These are phyloP conservation scores for Meteorus sp. DNA, from an alignment of 1,140 invertebrate genomes.

Conservation along the genomic window DNA sequence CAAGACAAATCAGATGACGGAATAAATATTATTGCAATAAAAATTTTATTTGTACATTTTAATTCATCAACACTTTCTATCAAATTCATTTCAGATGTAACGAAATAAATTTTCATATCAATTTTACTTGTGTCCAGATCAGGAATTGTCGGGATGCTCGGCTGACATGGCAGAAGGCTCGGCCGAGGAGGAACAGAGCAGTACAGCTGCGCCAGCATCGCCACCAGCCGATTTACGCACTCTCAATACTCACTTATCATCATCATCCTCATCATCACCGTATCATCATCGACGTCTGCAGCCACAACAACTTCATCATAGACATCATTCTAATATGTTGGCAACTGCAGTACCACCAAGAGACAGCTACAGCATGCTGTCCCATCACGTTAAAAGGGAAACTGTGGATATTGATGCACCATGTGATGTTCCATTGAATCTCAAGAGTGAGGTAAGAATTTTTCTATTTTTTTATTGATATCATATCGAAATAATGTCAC, in stretches of 20 bases:
- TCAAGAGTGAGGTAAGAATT: slow-evolving; percentile 57
- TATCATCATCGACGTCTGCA: slow-evolving; percentile 53
- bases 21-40: no score
- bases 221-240: slow-evolving; percentile 58
- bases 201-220: slow-evolving; percentile 58
- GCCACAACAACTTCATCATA: slow-evolving; percentile 46
- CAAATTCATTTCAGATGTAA: not conserved
- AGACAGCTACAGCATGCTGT: slow-evolving; percentile 53
- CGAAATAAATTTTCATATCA: not conserved
- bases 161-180: slow-evolving; percentile 61
- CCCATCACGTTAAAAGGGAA: slow-evolving; percentile 56
- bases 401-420: slow-evolving; percentile 49
- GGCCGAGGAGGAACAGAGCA: slow-evolving; percentile 60
- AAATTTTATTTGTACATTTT: not conserved
- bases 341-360: slow-evolving; percentile 54
- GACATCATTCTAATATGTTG: slow-evolving; percentile 57
- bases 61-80: not conserved
- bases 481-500: no score
- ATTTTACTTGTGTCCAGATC: slow-evolving; percentile 47
- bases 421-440: slow-evolving; percentile 56
- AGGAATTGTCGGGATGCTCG: slow-evolving; percentile 57
- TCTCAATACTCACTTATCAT: slow-evolving; percentile 54
- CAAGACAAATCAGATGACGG: not conserved
- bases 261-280: slow-evolving; percentile 44
- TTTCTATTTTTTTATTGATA: not conserved